A percentile compares a stretch with the other conserved stretches of the same genome.
phyloP scores from a whole-genome alignment of 1,140 invertebrate species.

The Trichonephila clavipes region DNA sequence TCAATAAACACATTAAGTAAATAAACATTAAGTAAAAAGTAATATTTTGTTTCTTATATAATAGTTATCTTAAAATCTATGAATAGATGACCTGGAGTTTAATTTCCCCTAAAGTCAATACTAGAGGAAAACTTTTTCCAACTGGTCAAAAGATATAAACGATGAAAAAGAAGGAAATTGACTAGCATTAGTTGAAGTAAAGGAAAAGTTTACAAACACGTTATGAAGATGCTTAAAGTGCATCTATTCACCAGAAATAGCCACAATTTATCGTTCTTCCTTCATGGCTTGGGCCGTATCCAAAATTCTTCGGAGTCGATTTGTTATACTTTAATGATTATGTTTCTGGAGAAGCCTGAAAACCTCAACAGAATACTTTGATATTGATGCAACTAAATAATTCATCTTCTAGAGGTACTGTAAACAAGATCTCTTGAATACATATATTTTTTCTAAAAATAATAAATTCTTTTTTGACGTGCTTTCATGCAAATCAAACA shows the following conservation, averaged over 20 bases:
- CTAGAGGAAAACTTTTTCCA: neutral
- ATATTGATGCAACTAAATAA: constrained; percentile 35
- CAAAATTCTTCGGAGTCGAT: constrained; percentile 50
- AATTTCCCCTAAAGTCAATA: neutral
- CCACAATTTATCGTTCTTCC: constrained; percentile 45
- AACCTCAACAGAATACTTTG: constrained; percentile 9
- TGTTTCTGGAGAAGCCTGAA: constrained; percentile 18
- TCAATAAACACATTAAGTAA: no score
- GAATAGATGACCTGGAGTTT: no score
- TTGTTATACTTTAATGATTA: constrained; percentile 63
- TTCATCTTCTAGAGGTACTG: neutral
- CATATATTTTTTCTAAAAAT: neutral
- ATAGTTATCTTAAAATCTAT: no score
- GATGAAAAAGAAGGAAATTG: neutral
- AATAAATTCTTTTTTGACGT: neutral
- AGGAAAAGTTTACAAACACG: neutral
- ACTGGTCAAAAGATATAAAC: neutral
- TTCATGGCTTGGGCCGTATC: constrained; percentile 46
- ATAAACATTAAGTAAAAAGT: no score
- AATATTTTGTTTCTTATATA: no score
- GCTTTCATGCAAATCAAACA: neutral
- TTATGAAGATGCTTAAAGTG: constrained; percentile 25
- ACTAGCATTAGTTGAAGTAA: neutral
- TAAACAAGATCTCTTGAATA: neutral
- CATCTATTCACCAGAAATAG: constrained; percentile 9